Evolutionary conservation across 2,888 invertebrate genomes (phyloP), one percentile per base, ranked within the genome.

Genomic region (Beris morrisii): DNA sequence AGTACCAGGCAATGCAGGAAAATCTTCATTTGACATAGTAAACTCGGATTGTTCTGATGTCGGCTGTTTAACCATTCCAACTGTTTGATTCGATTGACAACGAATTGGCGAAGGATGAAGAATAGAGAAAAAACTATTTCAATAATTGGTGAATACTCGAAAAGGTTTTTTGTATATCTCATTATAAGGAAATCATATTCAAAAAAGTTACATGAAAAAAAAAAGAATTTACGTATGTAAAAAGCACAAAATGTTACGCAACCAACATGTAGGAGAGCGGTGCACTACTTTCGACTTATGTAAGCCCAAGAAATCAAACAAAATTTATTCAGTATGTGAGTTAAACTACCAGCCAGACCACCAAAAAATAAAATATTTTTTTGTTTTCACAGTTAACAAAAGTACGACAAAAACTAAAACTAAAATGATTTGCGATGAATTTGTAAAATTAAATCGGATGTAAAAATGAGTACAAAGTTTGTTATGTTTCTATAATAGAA

Each of bases 11-110:
- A 99, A 85, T 80, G 99, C 99, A 74, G 99, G 99, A 83, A 99
- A 99, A 84, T 99, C 99, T 84, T 99, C 98, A 75, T 92, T 95
- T 76, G 97, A 97, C 91, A 99, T 99, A 77, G 95, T 93, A 83
- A 95, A 95, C 83, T 95, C 95, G 72, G 91, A 93, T 77, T 94
- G 88, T 82, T 95, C 95, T 59, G 92, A 88, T 76, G 93, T 92
- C 71, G 95, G 95, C 83, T 94, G 93, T 83, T 95, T 95, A 74
- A 95, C 94, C 93, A 95, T 94, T 79, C 94, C 94, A 82, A 94
- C 91, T 91, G 82, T n/a, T 3, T 44, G 13, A 11, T 28, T 22
- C 31, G 11, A 31, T 28, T 31, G 28, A 22, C 4, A 28, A 52
- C 7, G 38, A 38, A 38, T 7, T 38, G 3, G 38, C 38, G 9